Base-by-base conservation (phyloP, 2,888 invertebrate genomes). In the Masnerella sp. region DNA sequence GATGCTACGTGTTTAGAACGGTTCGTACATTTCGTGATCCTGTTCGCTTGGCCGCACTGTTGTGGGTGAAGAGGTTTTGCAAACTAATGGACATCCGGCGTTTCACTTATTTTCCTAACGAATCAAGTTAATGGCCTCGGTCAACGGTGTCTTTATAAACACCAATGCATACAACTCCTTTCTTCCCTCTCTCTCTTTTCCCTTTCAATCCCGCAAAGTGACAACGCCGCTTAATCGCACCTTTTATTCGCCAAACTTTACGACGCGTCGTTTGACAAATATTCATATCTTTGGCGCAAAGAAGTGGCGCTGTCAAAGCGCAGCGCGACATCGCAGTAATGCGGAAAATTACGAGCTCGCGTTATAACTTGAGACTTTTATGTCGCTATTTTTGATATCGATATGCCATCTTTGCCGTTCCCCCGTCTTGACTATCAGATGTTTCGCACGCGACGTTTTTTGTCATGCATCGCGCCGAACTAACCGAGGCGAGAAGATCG, bases 71-170 rank as follows among this genome's bases (percentile, higher is more conserved):
- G 80, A 77, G 75, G 72, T 75, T 75, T n/a, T 67, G 77, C 74
- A 77, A 77, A 79, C 83, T 86, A 86, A 86, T 85, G 86, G 82
- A 85, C 84, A 80, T 83, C 82, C 82, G 84, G 81, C 78, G 83
- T 83, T 84, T 79, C 69, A 75, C 74, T 65, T 77, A 74, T 79
- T 81, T 81, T 81, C 78, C 79, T 74, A 74, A 77, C 79, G 80
- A 82, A 83, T 82, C 77, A 79, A 80, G 70, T 61, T 62, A 64
- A 64, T 62, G 58, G 20, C 17, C 58, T 65, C 38, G 52, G 18
- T 38, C 28, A 40, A 59, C 36, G 15, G n/a, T n/a, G n/a, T n/a
- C n/a, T n/a, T n/a, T n/a, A n/a, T n/a, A n/a, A n/a, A n/a, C n/a
- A n/a, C n/a, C n/a, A n/a, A n/a, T 14, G 4, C 36, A 5, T 12